Percentiles rank a stretch among this genome's conserved stretches.
Evolutionary conservation across 1,140 invertebrate species (phyloP).

Genomic region (Cardiocondyla obscurior): DNA sequence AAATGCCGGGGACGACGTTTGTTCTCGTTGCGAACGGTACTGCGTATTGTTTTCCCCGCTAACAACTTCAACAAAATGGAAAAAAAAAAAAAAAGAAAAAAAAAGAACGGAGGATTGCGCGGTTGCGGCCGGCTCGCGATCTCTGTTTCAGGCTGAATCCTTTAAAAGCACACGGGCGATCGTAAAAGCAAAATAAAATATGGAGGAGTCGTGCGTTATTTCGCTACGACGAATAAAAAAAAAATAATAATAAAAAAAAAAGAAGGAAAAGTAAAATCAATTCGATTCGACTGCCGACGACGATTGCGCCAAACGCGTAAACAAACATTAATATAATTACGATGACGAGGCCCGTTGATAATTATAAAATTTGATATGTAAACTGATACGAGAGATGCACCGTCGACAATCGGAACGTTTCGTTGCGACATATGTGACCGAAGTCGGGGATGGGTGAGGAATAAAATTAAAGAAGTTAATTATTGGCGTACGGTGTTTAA

Average conservation of each 20-base stretch:
- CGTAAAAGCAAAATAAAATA: neutral
- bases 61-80: neutral
- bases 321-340: neutral
- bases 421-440: too few relatives aligned
- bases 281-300: neutral
- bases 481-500: conserved; percentile 20
- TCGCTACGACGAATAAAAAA: neutral
- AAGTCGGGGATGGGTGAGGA: neutral
- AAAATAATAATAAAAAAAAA: too few relatives aligned
- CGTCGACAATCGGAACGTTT: neutral
- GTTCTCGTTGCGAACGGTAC: conserved; percentile 7
- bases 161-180: neutral
- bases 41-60: conserved; percentile 18
- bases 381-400: conserved; percentile 1
- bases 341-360: neutral
- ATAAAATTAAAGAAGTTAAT: conserved; percentile 24
- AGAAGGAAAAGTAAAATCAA: neutral
- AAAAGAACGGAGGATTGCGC: too few relatives aligned
- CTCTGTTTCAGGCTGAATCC: neutral
- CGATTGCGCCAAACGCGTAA: neutral
- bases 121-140: neutral
- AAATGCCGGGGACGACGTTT: conserved; percentile 54
- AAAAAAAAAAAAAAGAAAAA: too few relatives aligned
- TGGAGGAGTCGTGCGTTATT: neutral
- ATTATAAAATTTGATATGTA: conserved; percentile 1